Base-by-base conservation (phyloP, 1,140 invertebrate genomes). In the Drosophila elegans region DNA sequence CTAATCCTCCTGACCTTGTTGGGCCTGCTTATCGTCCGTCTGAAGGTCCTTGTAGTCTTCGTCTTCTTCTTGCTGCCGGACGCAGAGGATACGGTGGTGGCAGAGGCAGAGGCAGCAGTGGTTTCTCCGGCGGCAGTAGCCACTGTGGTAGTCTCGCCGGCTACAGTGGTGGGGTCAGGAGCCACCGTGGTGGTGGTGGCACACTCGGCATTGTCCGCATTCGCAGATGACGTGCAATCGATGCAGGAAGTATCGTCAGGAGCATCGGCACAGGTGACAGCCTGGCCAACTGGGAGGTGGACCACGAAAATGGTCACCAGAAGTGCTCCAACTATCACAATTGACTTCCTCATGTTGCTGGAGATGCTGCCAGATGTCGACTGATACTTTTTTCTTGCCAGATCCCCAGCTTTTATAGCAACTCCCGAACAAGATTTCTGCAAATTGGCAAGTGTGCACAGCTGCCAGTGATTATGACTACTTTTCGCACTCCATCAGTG, bases 261-360 rank as follows among this genome's bases (percentile, higher is more conserved):
- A 51, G 34, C 48, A 0, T 34, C 29, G 9, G 29, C 48, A 36
- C 48, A 51, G 13, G 48, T 34, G 12, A 61, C 49, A 1, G 59
- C 59, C 13, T 55, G 34, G 16, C 52, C 25, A 0, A 11, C 1
- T 1, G 59, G 59, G 5, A 62, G 13, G 4, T 34, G 11, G 13
- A 34, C 51, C 25, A 62, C 1, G 13, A 62, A 32, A 36, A 63
- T 45, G 41, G 61, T 63, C 39, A 42, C 39, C 53, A 63, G 41
- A 4, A 63, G 16, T 5, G 2, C 21, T n/a, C 52, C 41, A 2
- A 63, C 10, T 29, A 44, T 44, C n/a, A 63, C 21, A 10, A 29
- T 12, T 0, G 32, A 32, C 9, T 61, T 64, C 2, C 32, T 64
- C 62, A 64, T 64, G 9, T 46, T 61, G 42, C 56, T 38, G 55